phyloP scores from a whole-genome alignment of 2,113 vertebrate species.

The Psittacula cyanocephala region DNA sequence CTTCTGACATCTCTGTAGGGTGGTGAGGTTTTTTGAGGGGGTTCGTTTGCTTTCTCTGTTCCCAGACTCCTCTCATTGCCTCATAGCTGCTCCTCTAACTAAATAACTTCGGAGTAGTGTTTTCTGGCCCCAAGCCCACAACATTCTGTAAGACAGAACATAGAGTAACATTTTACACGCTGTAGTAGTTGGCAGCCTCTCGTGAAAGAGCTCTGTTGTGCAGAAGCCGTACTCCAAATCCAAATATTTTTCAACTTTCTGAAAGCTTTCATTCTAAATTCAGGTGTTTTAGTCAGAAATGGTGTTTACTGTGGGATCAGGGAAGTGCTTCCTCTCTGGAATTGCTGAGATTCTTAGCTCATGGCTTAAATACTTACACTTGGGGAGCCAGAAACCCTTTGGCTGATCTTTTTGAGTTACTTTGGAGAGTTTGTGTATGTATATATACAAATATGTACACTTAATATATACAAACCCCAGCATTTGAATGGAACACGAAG shows the following conservation, averaged over 20 bases:
- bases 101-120: accelerated
- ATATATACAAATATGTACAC: background rate
- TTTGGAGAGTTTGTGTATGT: background rate
- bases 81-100: background rate
- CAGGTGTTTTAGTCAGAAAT: background rate
- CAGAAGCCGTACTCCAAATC: background rate
- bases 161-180: accelerated
- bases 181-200: background rate
- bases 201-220: background rate
- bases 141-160: accelerated
- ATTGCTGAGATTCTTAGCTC: background rate
- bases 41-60: background rate
- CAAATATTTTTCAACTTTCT: background rate
- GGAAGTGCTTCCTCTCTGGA: background rate
- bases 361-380: background rate
- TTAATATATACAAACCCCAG: background rate
- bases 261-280: background rate
- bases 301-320: background rate
- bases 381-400: background rate
- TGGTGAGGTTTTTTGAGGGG: background rate
- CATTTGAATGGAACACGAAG: background rate
- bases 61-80: background rate
- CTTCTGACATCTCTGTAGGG: background rate
- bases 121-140: background rate
- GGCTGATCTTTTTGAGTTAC: background rate